Conservation (phyloP, 2,797 vertebrate genomes). For the Poeciliopsis gracilis region DNA sequence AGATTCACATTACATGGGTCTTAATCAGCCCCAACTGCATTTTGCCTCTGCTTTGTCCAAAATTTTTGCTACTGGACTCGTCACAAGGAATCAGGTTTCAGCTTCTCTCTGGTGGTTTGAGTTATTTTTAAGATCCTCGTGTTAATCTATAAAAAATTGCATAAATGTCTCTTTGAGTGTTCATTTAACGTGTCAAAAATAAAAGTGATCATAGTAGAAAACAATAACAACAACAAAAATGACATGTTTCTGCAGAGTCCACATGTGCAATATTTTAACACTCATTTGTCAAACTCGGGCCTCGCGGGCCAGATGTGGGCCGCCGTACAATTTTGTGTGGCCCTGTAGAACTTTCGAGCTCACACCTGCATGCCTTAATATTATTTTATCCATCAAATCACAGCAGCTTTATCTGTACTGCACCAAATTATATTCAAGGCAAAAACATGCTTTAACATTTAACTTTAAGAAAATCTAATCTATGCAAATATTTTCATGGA, state of each 20-base stretch:
- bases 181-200: not conserved
- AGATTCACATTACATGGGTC: not conserved
- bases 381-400: too few relatives aligned
- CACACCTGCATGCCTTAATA: too few relatives aligned
- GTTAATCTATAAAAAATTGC: not conserved
- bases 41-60: not conserved
- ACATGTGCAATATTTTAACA: not conserved
- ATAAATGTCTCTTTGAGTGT: not conserved
- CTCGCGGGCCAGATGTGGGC: too few relatives aligned
- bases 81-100: not conserved
- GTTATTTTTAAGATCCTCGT: not conserved
- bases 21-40: not conserved
- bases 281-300: not conserved
- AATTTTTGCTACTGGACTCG: not conserved
- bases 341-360: too few relatives aligned
- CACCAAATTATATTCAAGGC: too few relatives aligned
- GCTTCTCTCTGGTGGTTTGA: not conserved
- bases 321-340: too few relatives aligned
- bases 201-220: not conserved
- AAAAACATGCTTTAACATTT: too few relatives aligned
- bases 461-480: too few relatives aligned
- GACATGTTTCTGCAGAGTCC: not conserved
- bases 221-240: not conserved
- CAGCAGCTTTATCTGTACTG: too few relatives aligned
- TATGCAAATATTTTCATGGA: too few relatives aligned